Evolutionary conservation across 2,888 invertebrate genomes (phyloP), one percentile per base, ranked within the genome.

Genomic region (Polyommatus icarus): DNA sequence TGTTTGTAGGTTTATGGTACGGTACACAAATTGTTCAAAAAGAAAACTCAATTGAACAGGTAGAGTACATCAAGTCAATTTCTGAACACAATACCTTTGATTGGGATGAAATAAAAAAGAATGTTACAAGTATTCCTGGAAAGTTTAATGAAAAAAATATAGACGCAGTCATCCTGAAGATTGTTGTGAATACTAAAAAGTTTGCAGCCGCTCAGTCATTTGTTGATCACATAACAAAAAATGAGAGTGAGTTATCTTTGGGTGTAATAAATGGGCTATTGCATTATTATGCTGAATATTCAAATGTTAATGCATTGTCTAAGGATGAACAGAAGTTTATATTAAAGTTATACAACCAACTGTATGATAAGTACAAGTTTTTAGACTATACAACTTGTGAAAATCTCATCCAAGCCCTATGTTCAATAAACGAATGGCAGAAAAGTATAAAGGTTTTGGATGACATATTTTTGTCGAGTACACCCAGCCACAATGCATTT

Each of bases 371-470:
- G 80, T 94, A 96, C 85, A 92, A 95, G 76, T 84, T 95, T 0
- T 85, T 97, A 76, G 97, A 97, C 88, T 88, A 88, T 20, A 85
- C 84, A 3, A 96, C 96, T 24, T 95, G 95, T 83, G 96, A 96
- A 84, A 89, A 90, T 84, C 87, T 96, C 7, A 91, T 97, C 78
- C 88, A 90, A 79, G 97, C 95, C 0, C 85, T 98, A 3, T 96
- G 96, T 81, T 84, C 94, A 29, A 96, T 96, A 10, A 87, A 93
- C 78, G 90, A 95, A 81, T 97, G 97, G 96, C 92, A 93, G 82
- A 95, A 96, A 79, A 94, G 95, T 67, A 77, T 95, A 0, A 92
- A 95, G 81, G 89, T 97, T 18, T 85, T 97, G 36, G 94, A 96
- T 76, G 95, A 95, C 85, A 94, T 96, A 76, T 92, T 95, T 84